Evolutionary conservation across 2,797 vertebrate genomes (phyloP), one percentile per base, ranked within the genome.

Genomic region (Eidolon dupreanum): DNA sequence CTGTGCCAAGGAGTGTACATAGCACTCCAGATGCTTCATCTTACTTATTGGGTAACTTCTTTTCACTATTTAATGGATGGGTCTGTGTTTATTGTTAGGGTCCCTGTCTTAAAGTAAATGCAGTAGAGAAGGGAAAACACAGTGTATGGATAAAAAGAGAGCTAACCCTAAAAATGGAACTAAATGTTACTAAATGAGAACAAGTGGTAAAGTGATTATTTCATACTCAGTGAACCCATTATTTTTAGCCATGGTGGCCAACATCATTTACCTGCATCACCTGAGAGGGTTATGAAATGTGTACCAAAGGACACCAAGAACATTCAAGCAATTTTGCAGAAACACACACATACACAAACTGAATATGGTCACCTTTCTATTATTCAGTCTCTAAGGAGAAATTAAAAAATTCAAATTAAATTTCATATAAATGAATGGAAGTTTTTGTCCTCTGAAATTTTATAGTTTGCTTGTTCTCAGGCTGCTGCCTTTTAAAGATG

Each of bases 371-470:
- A 33, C 8, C 1, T 75, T 55, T 36, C 41, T 4, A 22, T 41
- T 74, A 81, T 7, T 41, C 16, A 63, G 20, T 43, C 88, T 71
- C 38, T 15, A 75, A 83, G 55, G 59, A 93, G 13, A 87, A 89
- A 83, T 65, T 65, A 77, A 94, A 94, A 15, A 26, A 66, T 88
- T 93, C 55, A 33, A 31, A 59, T 49, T 75, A 41, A 94, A 84
- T 75, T 33, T 93, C 28, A 33, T 6, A 24, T 28, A 92, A 77
- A 55, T 41, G 33, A 83, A 36, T 10, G 46, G 46, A 79, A 88
- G 33, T 13, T 83, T 88, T 70, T 43, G 49, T 82, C 17, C 26
- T 87, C 19, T 84, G 31, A 49, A 36, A 68, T 93, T 77, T 73
- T 41, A 31, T 77, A 26, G 63, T 81, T 74, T 82, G 15, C 26